Percentiles rank a stretch among this genome's conserved stretches.
Conservation (phyloP, 1,140 invertebrate genomes). For the Holcopasites calliopsidis region DNA sequence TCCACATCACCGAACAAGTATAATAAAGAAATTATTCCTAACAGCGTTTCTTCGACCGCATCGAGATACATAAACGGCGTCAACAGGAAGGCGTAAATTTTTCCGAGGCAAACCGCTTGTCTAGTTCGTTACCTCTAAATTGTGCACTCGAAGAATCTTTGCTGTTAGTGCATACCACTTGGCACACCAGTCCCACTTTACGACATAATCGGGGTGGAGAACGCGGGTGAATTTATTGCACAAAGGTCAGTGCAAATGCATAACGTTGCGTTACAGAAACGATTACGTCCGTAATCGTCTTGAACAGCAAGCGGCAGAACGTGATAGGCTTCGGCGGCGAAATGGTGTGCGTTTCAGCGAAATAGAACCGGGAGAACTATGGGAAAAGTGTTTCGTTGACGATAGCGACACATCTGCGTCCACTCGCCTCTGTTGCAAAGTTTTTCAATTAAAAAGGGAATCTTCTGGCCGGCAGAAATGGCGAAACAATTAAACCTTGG, state of each 20-base stretch:
- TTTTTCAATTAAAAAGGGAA: constrained; percentile 13
- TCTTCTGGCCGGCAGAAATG: neutral
- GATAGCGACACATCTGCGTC: neutral
- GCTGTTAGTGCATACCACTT: constrained; percentile 26
- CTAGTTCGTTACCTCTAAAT: neutral
- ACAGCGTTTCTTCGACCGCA: neutral
- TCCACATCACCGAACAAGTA: no score
- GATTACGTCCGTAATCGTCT: constrained; percentile 39
- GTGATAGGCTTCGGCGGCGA: neutral
- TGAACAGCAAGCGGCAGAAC: constrained; percentile 10
- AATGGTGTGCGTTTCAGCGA: neutral
- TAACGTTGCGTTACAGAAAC: constrained; percentile 38
- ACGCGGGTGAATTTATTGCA: constrained; percentile 39
- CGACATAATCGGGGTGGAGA: constrained; percentile 39
- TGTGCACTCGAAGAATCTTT: constrained; percentile 29
- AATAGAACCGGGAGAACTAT: neutral
- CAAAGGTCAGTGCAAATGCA: constrained; percentile 47
- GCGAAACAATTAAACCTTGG: neutral
- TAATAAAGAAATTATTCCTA: neutral
- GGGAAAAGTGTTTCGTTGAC: neutral
- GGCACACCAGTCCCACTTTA: constrained; percentile 15
- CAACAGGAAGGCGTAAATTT: constrained; percentile 22
- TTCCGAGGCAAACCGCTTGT: neutral
- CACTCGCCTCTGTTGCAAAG: neutral
- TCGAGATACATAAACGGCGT: neutral